Base-by-base conservation (phyloP, 2,113 vertebrate species). In the Leptobrachium leishanense region DNA sequence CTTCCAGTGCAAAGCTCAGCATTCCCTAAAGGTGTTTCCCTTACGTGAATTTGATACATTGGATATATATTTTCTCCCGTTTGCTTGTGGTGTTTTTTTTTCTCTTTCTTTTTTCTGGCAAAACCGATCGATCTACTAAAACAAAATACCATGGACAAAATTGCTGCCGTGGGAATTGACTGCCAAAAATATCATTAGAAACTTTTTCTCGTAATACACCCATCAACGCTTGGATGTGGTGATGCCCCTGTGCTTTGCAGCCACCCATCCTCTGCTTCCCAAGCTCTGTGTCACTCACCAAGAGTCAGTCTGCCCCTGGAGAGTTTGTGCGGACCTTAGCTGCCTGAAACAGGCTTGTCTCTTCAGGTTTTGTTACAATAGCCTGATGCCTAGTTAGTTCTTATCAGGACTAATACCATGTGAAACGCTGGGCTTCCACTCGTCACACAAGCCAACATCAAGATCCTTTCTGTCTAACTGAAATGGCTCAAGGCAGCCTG, bases 381-480 rank as follows among this genome's bases (percentile, higher is more conserved):
- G 73, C 84, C 85, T 88, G 85, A 89, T 87, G 84, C 86, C 86
- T 86, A 83, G 83, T 90, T 90, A 90, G 82, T 84, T 89, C 84
- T 84, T 90, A 90, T 90, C 86, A 90, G 86, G 90, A 86, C 82
- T 89, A 90, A 91, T 90, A 68, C 82, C 83, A 64, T 90, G 82
- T 92, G 89, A 93, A 92, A 84, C 86, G 88, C 83, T 82, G 84
- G 85, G 81, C 83, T 90, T 90, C 84, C 76, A 0, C 76, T 90
- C 84, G 82, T 85, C 85, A 88, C 81, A 88, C 68, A 87, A 72
- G 71, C 85, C 79, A 86, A 85, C 82, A 84, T 73, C 82, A 85
- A 83, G 75, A 83, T 89, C 87, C 87, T 74, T 86, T 84, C 86
- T 80, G 57, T 74, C 72, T 87, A 82, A 86, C 70, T 85, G 15